Evolutionary conservation across 2,797 vertebrate genomes (phyloP).

Genomic region (Chelidonichthys spinosus): DNA sequence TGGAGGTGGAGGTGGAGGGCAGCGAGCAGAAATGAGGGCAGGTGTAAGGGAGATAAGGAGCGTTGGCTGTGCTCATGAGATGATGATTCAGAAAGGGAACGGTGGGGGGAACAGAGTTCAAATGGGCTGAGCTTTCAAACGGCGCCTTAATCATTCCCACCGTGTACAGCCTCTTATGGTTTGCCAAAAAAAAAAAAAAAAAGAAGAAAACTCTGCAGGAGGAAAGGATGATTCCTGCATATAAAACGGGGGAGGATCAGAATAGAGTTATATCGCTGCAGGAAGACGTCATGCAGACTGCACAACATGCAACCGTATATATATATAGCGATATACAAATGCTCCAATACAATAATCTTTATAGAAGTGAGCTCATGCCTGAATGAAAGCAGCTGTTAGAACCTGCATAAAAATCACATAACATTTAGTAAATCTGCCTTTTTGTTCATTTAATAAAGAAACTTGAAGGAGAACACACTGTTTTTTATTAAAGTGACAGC

Average conservation of each 20-base stretch:
- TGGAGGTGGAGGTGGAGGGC: not conserved
- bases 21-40: constrained; percentile 59
- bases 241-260: constrained; percentile 47
- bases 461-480: not conserved
- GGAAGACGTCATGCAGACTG: constrained; percentile 21
- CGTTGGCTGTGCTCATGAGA: constrained; percentile 64
- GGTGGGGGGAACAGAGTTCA: constrained; percentile 72
- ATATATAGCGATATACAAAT: not conserved
- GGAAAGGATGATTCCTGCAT: constrained; percentile 52
- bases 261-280: constrained; percentile 28
- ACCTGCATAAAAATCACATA: not conserved
- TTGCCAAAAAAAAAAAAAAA: constrained; percentile 35
- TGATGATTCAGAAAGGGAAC: constrained; percentile 71
- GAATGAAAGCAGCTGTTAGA: not conserved
- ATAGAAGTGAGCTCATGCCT: constrained; percentile 3
- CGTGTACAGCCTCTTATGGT: constrained; percentile 58
- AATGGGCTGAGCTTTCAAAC: constrained; percentile 74
- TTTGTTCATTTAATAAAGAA: not conserved
- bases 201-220: constrained; percentile 59
- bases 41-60: constrained; percentile 71
- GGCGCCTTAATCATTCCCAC: constrained; percentile 71
- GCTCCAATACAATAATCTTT: not conserved
- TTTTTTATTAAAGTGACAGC: not conserved
- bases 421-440: constrained; percentile 22
- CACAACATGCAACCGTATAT: not conserved